phyloP scores from a whole-genome alignment of 2,888 invertebrate species.

The Drosophila stalkeri region DNA sequence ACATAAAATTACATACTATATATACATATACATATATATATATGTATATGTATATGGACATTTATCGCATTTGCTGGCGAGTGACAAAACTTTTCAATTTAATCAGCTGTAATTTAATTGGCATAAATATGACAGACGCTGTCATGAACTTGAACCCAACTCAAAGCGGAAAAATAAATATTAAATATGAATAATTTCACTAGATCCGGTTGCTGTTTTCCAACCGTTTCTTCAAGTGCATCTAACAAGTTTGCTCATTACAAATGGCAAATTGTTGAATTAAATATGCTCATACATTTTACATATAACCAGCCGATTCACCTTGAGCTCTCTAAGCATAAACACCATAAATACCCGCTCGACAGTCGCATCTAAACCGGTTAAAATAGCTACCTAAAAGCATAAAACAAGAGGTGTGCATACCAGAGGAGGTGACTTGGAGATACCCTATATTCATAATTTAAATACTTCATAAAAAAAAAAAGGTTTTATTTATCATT shows the following conservation, averaged over 20 bases:
- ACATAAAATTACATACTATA: slow-evolving; percentile 1
- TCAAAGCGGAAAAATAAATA: slow-evolving; percentile 45
- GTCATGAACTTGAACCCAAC: slow-evolving; percentile 41
- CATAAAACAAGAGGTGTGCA: slow-evolving; percentile 1
- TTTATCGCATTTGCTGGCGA: slow-evolving; percentile 1
- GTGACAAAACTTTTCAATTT: slow-evolving; percentile 53
- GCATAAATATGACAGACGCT: slow-evolving; percentile 37
- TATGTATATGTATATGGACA: not conserved
- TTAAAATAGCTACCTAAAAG: slow-evolving; percentile 48
- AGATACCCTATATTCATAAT: not conserved
- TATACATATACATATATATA: slow-evolving; percentile 5
- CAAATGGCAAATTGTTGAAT: slow-evolving; percentile 55
- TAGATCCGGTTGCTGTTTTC: slow-evolving; percentile 4
- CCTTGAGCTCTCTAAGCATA: slow-evolving; percentile 65
- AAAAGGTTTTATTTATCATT: no score
- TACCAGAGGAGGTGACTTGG: not conserved
- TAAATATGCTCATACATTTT: slow-evolving; percentile 51
- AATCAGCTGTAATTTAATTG: slow-evolving; percentile 56
- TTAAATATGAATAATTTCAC: slow-evolving; percentile 33
- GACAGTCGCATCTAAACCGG: slow-evolving; percentile 66
- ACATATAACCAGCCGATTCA: slow-evolving; percentile 59
- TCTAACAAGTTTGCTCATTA: slow-evolving; percentile 69
- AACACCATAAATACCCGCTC: slow-evolving; percentile 28
- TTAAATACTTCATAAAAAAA: no score
- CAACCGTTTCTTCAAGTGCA: slow-evolving; percentile 62